Evolutionary conservation across 2,797 vertebrate genomes (phyloP).

Genomic region (Muraenolepis orangiensis): DNA sequence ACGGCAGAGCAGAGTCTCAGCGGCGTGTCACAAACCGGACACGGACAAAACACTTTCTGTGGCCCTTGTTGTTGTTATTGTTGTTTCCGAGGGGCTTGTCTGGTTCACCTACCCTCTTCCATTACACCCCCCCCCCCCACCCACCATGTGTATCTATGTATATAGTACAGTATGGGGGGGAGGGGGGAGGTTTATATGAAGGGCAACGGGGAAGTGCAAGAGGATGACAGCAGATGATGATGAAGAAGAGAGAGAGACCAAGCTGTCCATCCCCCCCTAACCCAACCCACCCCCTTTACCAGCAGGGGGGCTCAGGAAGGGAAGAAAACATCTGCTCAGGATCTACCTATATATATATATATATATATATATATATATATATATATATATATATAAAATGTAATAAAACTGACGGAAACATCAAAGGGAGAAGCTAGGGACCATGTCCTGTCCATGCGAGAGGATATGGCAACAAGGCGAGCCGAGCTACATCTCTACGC

Average conservation of each 20-base stretch:
- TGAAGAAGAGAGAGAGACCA: too few relatives aligned
- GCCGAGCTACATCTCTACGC: too few relatives aligned
- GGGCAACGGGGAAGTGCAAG: too few relatives aligned
- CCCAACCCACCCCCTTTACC: too few relatives aligned
- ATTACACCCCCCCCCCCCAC: too few relatives aligned
- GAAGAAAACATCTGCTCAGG: not conserved
- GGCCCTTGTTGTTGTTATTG: too few relatives aligned
- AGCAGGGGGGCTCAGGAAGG: not conserved
- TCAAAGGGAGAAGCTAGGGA: not conserved
- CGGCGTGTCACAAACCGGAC: not conserved
- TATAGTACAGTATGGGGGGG: too few relatives aligned
- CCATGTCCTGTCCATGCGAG: not conserved
- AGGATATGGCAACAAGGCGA: not conserved
- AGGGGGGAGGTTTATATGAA: too few relatives aligned
- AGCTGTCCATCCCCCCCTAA: too few relatives aligned
- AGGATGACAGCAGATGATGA: too few relatives aligned
- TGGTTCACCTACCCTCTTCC: not conserved
- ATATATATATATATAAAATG: slow-evolving; percentile 3
- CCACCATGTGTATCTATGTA: too few relatives aligned
- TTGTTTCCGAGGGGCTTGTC: not conserved
- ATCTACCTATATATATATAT: not conserved
- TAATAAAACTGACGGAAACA: not conserved
- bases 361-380: slow-evolving; percentile 5
- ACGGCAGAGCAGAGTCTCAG: not conserved
- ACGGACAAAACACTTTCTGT: not conserved